Evolutionary conservation across 2,797 vertebrate genomes (phyloP).

Genomic region (Gymnopithys bicolor): DNA sequence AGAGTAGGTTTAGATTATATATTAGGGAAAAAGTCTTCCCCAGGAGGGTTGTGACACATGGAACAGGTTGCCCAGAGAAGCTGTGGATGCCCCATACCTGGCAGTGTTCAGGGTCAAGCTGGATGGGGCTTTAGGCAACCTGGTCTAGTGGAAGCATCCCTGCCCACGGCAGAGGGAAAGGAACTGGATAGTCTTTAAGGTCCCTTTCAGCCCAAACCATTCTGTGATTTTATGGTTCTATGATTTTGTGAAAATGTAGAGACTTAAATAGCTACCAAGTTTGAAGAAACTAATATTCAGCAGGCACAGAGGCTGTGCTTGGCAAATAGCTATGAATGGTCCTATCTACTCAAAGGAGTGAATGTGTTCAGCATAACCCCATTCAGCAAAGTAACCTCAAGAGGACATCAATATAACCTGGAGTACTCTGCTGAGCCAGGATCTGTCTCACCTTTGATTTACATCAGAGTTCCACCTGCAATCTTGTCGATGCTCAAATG

Average conservation of each 20-base stretch:
- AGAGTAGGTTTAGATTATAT: background rate
- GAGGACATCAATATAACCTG: background rate
- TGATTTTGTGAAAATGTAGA: background rate
- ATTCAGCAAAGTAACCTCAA: background rate
- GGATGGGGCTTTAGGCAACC: background rate
- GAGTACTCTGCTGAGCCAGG: background rate
- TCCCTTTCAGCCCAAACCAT: background rate
- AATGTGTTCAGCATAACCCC: background rate
- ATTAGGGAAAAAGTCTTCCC: background rate
- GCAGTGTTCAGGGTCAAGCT: rapidly evolving
- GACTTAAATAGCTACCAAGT: background rate
- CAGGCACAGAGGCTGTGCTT: background rate
- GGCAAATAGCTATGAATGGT: background rate
- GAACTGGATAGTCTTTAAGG: background rate
- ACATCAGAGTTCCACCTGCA: background rate
- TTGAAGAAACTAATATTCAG: background rate
- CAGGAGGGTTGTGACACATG: background rate
- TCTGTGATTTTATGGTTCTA: background rate
- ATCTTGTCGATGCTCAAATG: background rate
- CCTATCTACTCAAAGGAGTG: background rate
- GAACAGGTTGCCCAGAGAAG: background rate
- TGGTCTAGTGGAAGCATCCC: background rate
- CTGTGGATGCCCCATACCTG: background rate
- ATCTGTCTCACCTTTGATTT: background rate
- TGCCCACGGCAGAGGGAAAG: background rate